Conservation (phyloP, 30 jellyfish, hydroid and myxozoan genomes). For the Aurelia coerulea region DNA sequence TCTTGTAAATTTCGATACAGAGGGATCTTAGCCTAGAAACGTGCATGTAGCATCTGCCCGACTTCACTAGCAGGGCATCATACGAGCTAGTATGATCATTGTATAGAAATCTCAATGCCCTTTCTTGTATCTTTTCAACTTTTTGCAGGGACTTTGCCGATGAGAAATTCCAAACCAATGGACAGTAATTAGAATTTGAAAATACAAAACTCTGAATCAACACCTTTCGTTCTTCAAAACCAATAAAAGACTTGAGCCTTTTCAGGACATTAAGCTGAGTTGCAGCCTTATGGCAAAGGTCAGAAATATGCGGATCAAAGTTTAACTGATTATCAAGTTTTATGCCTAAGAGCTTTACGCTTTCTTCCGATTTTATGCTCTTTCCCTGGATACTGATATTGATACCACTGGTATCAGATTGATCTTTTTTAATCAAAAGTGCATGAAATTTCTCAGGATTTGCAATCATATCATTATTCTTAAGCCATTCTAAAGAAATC, state of each 20-base stretch:
- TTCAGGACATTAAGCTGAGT: constrained; percentile 46
- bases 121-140: constrained; percentile 33
- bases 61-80: neutral
- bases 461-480: constrained; percentile 59
- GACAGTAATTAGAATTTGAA: constrained; percentile 44
- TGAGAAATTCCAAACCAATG: constrained; percentile 53
- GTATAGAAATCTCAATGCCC: constrained; percentile 25
- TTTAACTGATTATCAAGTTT: constrained; percentile 28
- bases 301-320: constrained; percentile 44
- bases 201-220: constrained; percentile 29
- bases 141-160: constrained; percentile 37
- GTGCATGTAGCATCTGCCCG: constrained; percentile 14
- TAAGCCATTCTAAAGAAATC: constrained; percentile 9
- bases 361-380: constrained; percentile 30
- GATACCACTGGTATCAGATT: constrained; percentile 43
- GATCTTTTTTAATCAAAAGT: constrained; percentile 11
- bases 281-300: constrained; percentile 47
- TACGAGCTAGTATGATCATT: neutral
- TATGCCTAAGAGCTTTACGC: constrained; percentile 66
- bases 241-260: constrained; percentile 24
- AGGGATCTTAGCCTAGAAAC: constrained; percentile 5
- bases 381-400: constrained; percentile 39
- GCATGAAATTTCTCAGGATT: constrained; percentile 71
- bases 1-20: neutral
- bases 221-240: constrained; percentile 22